Evolutionary conservation across 2,888 invertebrate species (phyloP), one percentile per base, ranked within the genome.

Genomic region (Drosophila testacea): DNA sequence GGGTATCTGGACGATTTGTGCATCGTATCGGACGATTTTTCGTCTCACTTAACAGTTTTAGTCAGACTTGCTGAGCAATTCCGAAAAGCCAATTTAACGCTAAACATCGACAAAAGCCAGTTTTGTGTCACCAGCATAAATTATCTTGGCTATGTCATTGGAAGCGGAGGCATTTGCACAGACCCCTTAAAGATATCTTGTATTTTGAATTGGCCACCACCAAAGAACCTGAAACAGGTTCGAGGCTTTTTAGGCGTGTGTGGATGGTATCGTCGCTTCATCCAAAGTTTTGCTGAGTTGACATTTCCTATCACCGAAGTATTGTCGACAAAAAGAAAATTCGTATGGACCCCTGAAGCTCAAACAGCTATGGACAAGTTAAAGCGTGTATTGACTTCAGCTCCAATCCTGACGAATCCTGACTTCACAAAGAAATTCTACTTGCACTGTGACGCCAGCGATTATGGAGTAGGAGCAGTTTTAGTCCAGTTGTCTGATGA

Each of bases 201-300:
- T 13, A 39, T 52, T 6, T 4, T 28, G 5, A 27, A 9, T 6
- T 52, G 39, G 39, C 52, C 52, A 0, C 0, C 52, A 13, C 52
- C 52, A 4, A 52, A 41, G n/a, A 39, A 28, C 7, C 7, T 41
- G 1, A 52, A 30, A 9, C 28, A 52, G 27, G 39, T 52, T 28
- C 9, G 39, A 28, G 52, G 27, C 4, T 52, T 52, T 28, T 11
- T 52, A 6, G 52, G 52, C 1, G 9, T 62, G 5, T 46, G 54
- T 16, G 54, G 52, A 9, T 61, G 44, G 52, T 61, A 61, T 6
- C 39, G 50, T 3, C 30, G 50, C 0, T 60, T 60, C 0, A 60
- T 51, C 2, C 4, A n/a, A 4, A 34, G 46, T 13, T 62, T 54
- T 22, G 27, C 61, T 3, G 61, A 54, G 4, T 16, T 38, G 4